phyloP scores from a whole-genome alignment of 2,113 vertebrate species.

The Hystrix brachyura region DNA sequence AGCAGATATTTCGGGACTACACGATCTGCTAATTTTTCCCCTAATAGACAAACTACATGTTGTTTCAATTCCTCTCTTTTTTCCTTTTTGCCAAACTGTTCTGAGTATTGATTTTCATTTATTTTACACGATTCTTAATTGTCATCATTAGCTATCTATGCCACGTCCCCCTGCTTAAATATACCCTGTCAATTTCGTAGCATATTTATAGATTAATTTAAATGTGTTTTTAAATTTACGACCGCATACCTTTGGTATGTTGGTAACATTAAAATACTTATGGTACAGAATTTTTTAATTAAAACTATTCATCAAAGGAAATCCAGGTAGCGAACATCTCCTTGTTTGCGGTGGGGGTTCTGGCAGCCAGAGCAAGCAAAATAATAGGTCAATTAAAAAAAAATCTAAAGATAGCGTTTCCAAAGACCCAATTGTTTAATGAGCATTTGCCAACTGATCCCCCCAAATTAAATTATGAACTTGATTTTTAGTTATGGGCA shows the following conservation, averaged over 20 bases:
- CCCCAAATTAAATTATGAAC: constrained; percentile 82
- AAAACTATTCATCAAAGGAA: constrained; percentile 93
- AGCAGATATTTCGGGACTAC: constrained; percentile 81
- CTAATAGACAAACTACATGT: constrained; percentile 85
- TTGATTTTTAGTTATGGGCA: constrained; percentile 77
- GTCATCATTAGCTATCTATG: constrained; percentile 90
- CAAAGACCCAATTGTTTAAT: constrained; percentile 86
- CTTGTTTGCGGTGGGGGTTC: constrained; percentile 91
- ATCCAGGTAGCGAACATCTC: constrained; percentile 91
- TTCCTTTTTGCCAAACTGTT: constrained; percentile 83
- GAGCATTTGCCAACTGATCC: constrained; percentile 80
- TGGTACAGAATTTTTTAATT: constrained; percentile 94
- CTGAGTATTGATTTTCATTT: constrained; percentile 91
- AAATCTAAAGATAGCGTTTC: constrained; percentile 90
- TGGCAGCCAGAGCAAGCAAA: constrained; percentile 89
- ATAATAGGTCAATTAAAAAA: constrained; percentile 92
- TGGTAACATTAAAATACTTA: constrained; percentile 94
- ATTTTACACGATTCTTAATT: constrained; percentile 90
- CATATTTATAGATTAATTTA: constrained; percentile 93
- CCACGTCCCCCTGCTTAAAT: constrained; percentile 87
- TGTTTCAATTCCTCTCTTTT: constrained; percentile 85
- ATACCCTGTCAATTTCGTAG: constrained; percentile 89
- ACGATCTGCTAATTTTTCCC: constrained; percentile 84
- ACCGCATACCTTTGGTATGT: constrained; percentile 91
- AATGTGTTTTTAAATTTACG: constrained; percentile 92